A percentile compares a stretch with the other conserved stretches of the same genome.
Conservation (phyloP, 2,113 vertebrate species). For the Apeltes quadracus region DNA sequence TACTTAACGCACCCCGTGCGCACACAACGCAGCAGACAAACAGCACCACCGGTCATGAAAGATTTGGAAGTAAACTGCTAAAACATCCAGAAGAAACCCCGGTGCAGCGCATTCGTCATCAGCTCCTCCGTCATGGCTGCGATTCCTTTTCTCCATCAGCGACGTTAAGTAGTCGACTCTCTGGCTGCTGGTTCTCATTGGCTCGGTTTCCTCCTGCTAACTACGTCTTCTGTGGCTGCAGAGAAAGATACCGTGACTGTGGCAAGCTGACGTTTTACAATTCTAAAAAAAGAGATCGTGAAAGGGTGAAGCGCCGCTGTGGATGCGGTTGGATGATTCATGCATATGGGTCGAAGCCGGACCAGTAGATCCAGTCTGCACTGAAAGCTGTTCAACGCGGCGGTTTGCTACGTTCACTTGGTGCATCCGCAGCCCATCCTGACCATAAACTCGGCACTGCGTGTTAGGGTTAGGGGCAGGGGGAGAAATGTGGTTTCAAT, state of each 20-base stretch:
- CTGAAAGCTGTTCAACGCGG: constrained; percentile 53
- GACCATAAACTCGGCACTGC: constrained; percentile 70
- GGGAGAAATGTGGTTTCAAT: constrained; percentile 80
- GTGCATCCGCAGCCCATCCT: constrained; percentile 54
- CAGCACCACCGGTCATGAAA: constrained; percentile 33
- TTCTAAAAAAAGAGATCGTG: constrained; percentile 38
- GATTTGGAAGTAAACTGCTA: constrained; percentile 36
- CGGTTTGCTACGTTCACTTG: constrained; percentile 51
- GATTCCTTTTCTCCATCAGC: constrained; percentile 37
- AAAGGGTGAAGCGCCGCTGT: constrained; percentile 47
- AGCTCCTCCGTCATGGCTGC: constrained; percentile 38
- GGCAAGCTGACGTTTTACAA: constrained; percentile 25
- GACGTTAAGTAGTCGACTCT: constrained; percentile 26
- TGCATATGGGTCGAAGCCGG: constrained; percentile 44
- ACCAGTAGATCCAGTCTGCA: constrained; percentile 44
- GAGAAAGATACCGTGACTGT: constrained; percentile 40
- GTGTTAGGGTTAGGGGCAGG: constrained; percentile 52
- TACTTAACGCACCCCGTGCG: constrained; percentile 51
- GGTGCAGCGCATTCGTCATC: constrained; percentile 41
- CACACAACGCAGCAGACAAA: constrained; percentile 28
- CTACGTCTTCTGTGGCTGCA: constrained; percentile 44
- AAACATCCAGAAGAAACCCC: constrained; percentile 33
- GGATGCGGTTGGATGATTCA: constrained; percentile 44
- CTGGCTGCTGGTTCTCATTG: constrained; percentile 69
- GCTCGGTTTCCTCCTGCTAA: constrained; percentile 37